Base-by-base conservation (phyloP, 1,140 invertebrate genomes). In the Hesperophylax magnus region DNA sequence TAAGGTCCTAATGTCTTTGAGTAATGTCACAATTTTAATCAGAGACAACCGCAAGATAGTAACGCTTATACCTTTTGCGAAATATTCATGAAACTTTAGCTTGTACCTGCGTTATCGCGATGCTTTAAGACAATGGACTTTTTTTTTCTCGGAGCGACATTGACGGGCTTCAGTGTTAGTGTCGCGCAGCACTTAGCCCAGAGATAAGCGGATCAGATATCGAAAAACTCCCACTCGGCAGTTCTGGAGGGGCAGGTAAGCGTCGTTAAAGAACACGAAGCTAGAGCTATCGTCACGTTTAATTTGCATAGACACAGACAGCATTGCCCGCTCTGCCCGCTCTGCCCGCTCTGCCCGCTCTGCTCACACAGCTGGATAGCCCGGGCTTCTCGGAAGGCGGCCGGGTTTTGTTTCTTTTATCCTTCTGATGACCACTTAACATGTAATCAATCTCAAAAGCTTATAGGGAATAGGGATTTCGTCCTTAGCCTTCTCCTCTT, bases 161-260 rank as follows among this genome's bases (percentile, higher is more conserved):
- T 74, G 71, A 67, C 27, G 8, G 63, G 24, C 63, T 31, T 67
- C 63, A 17, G 31, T 67, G 22, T 27, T 67, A 67, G 39, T 14
- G n/a, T 39, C 31, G 31, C n/a, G 31, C 1, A 67, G 63, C 63
- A 67, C 63, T 67, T 67, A 67, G 27, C 27, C 18, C 27, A 27
- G 22, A 11, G 63, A 67, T 67, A 67, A 67, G 63, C 17, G 63
- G 24, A 67, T 67, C 63, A 17, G 63, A 67, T 67, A 67, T 67
- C 63, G 63, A 34, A 67, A 67, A 67, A 34, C 22, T 31, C 63
- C 63, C 6, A 15, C 63, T 34, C 24, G 14, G 63, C 63, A 27
- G 63, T 67, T 67, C 63, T 67, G 63, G 17, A 67, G 63, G 27
- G 24, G 17, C n/a, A 67, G 63, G 39, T 39, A 67, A 67, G 31